Evolutionary conservation across 2,888 invertebrate species (phyloP).

Genomic region (Lochmaea capreae): DNA sequence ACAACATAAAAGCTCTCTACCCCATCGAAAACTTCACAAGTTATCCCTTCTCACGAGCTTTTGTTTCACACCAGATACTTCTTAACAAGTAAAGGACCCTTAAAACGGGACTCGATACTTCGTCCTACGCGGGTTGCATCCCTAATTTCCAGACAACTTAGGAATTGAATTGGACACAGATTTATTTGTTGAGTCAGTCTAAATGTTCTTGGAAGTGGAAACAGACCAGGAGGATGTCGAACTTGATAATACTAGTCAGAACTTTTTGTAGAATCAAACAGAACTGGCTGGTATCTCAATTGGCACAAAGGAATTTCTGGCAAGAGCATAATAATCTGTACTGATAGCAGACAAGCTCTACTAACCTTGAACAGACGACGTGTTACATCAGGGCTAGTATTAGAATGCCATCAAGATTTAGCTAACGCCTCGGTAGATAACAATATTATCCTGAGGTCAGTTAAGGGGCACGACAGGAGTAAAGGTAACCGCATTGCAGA

Average conservation of each 20-base stretch:
- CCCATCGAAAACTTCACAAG: conserved; percentile 13
- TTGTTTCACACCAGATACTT: conserved; percentile 32
- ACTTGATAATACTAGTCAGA: not conserved
- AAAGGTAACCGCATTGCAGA: too few relatives aligned
- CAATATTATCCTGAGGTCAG: too few relatives aligned
- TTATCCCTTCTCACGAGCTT: not conserved
- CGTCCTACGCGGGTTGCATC: conserved; percentile 32
- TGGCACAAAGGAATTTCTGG: too few relatives aligned
- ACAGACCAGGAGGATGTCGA: not conserved
- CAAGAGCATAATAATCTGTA: too few relatives aligned
- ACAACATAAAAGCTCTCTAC: not conserved
- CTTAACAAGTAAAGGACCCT: conserved; percentile 34
- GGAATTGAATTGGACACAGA: conserved; percentile 40
- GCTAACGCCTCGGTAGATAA: too few relatives aligned
- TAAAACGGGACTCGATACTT: conserved; percentile 30
- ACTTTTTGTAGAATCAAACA: too few relatives aligned
- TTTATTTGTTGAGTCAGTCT: conserved; percentile 40
- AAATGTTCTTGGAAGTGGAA: conserved; percentile 14
- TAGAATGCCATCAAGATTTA: too few relatives aligned
- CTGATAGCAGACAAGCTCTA: too few relatives aligned
- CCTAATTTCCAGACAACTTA: conserved; percentile 24
- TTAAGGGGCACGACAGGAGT: too few relatives aligned
- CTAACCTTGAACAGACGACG: too few relatives aligned
- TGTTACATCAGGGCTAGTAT: too few relatives aligned
- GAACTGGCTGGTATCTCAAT: too few relatives aligned